Percentiles rank a stretch among this genome's conserved stretches.
phyloP scores from a whole-genome alignment of 1,140 invertebrate genomes.

The Amphibalanus amphitrite region DNA sequence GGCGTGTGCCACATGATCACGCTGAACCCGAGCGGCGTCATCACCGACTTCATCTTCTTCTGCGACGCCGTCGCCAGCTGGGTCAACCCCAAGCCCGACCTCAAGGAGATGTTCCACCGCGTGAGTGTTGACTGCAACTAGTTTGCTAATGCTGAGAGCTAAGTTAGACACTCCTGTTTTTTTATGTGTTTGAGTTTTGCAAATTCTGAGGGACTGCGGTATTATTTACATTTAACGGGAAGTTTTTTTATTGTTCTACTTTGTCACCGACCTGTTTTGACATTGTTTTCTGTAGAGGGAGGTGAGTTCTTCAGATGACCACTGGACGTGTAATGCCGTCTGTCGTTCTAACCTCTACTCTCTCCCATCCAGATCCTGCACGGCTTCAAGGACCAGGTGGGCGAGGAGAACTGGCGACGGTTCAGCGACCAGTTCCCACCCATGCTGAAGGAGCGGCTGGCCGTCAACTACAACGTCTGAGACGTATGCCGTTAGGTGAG shows the following conservation, averaged over 20 bases:
- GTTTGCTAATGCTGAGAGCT: too few relatives aligned
- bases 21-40: conserved; percentile 78
- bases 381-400: conserved; percentile 92
- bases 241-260: neutral
- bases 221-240: neutral
- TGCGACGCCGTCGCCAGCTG: conserved; percentile 99
- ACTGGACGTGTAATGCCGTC: too few relatives aligned
- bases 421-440: conserved; percentile 93
- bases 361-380: conserved; percentile 93
- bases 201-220: neutral
- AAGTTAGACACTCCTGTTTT: neutral
- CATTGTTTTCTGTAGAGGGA: conserved; percentile 3
- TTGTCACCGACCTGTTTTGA: conserved; percentile 3
- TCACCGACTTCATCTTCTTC: conserved; percentile 94
- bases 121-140: conserved; percentile 32
- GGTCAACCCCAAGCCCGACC: conserved; percentile 80
- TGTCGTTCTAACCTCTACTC: too few relatives aligned
- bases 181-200: neutral
- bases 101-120: conserved; percentile 96
- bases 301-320: too few relatives aligned
- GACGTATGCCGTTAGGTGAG: neutral
- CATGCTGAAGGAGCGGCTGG: conserved; percentile 72
- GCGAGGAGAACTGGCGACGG: conserved; percentile 88
- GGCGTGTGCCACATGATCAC: conserved; percentile 98
- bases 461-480: conserved; percentile 53